Base-by-base conservation (phyloP, 2,797 vertebrate species). In the Furcifer pardalis region DNA sequence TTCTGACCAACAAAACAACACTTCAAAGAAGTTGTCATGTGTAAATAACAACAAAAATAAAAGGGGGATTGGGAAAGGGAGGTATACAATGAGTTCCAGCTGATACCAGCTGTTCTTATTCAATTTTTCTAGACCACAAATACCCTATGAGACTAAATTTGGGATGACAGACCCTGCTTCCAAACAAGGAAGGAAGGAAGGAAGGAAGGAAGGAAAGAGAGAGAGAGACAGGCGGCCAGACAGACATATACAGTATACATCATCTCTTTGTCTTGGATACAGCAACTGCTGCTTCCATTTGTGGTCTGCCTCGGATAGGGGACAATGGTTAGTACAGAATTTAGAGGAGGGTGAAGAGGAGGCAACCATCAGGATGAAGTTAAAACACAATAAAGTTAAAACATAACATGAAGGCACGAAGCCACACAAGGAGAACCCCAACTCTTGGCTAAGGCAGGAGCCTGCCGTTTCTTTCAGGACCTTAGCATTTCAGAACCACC, bases 261-360 rank as follows among this genome's bases (percentile, higher is more conserved):
- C 79, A 79, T 49, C 92, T 92, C 89, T 87, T 80, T 87, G 87
- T 92, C 93, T 90, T 94, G 93, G 94, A 94, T 94, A 94, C 94
- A 91, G 90, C 90, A 89, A 94, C 87, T 84, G 77, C 30, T 5
- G 89, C 87, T 93, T 92, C 90, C 90, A 92, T 91, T 93, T 93
- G 90, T 88, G 89, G 86, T 15, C 80, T 92, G 89, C 83, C 92
- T 87, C 25, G 77, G 92, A 92, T 71, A 82, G 91, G 60, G 82
- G 88, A 84, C 86, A 91, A 91, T 93, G 88, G 93, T 93, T 92
- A 93, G 83, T 62, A 79, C 85, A 56, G 13, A 32, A 5, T 72
- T 72, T 46, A 4, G 42, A 59, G 7, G 44, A 6, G 15, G 7
- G 42, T 3, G 21, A 27, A 12, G 46, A 49, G 46, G 46, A 12